Evolutionary conservation across 1,140 invertebrate species (phyloP).

Genomic region (Laupala kohalensis): DNA sequence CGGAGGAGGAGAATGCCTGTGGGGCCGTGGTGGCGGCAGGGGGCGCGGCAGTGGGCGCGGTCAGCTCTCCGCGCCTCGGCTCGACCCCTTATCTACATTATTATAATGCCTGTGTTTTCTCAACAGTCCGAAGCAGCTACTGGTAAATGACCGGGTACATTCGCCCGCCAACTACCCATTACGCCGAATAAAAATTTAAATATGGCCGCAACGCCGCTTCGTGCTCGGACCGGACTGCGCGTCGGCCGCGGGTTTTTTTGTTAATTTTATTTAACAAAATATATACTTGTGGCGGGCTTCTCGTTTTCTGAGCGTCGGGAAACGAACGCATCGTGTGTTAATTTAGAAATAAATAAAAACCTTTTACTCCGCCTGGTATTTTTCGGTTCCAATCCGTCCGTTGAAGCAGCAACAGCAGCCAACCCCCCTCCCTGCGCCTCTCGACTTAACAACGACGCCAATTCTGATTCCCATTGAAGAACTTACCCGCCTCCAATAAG

Average conservation of each 20-base stretch:
- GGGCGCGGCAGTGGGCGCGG: background rate
- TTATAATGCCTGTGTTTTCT: background rate
- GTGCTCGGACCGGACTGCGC: background rate
- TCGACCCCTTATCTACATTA: background rate
- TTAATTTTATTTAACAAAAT: background rate
- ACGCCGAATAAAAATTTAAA: background rate
- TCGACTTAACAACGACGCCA: background rate
- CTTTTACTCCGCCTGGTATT: background rate
- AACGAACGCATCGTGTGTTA: background rate
- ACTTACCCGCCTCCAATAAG: background rate
- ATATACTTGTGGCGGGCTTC: background rate
- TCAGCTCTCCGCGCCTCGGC: background rate
- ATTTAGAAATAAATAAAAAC: background rate
- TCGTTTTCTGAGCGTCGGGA: background rate
- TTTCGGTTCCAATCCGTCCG: background rate
- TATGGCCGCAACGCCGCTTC: background rate
- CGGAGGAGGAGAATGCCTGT: no score
- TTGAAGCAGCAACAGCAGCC: background rate
- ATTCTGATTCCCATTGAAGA: background rate
- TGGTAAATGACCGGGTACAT: background rate
- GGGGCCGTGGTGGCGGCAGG: no score
- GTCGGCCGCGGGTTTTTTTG: background rate
- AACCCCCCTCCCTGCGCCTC: background rate
- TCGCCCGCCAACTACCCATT: background rate
- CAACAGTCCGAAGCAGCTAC: background rate